A percentile compares a stretch with the other conserved stretches of the same genome.
These are phyloP conservation scores for Pollimyrus isidori DNA, from an alignment of 2,113 vertebrate species.

Conservation along the genomic window DNA sequence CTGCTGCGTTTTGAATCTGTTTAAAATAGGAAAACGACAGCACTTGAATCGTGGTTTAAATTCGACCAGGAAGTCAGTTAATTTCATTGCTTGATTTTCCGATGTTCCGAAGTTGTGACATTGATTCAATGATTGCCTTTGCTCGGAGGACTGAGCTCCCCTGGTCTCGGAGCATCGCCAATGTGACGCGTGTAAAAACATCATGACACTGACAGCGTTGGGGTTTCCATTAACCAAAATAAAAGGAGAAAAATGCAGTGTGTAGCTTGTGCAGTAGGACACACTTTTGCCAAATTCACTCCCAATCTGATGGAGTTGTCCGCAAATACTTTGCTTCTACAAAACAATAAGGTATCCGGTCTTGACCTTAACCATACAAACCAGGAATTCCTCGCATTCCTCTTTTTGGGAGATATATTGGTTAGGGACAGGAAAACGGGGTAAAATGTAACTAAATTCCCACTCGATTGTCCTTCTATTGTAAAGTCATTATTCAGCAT, in stretches of 20 bases:
- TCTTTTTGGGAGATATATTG: not conserved
- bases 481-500: not conserved
- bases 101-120: not conserved
- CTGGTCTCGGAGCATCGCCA: not conserved
- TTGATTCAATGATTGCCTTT: not conserved
- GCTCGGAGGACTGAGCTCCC: not conserved
- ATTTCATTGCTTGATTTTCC: not conserved
- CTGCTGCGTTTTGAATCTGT: not conserved
- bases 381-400: not conserved
- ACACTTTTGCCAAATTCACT: not conserved
- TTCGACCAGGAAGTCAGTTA: not conserved
- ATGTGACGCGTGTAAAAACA: not conserved
- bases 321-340: not conserved
- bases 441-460: not conserved
- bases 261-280: not conserved
- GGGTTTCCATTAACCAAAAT: not conserved
- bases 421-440: not conserved
- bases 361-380: not conserved
- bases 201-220: not conserved
- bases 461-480: not conserved
- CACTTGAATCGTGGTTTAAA: not conserved
- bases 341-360: not conserved
- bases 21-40: not conserved
- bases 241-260: not conserved
- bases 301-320: not conserved